Evolutionary conservation across 2,888 invertebrate genomes (phyloP), one percentile per base, ranked within the genome.

Genomic region (Cataglyphis altisquamis): DNA sequence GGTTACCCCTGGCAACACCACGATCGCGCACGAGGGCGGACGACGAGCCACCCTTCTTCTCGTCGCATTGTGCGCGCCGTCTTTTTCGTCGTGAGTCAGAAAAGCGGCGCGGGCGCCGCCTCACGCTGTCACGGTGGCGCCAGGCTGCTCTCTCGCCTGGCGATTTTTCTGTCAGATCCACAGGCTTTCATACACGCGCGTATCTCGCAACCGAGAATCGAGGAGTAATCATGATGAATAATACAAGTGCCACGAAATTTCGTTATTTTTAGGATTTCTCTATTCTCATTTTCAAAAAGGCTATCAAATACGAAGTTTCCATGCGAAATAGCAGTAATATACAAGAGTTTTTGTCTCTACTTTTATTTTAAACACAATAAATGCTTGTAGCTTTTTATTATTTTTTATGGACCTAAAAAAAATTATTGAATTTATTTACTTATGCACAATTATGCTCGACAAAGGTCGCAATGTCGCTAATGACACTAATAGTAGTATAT

Each of bases 41-140:
- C 36, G 29, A n/a, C 64, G 29, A 29, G 39, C 55, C 41, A 57
- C 82, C 60, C 57, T 75, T 66, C 52, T 81, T 63, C 48, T 72
- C 74, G 48, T 48, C 80, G 81, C 48, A 64, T 81, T 64, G 74
- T 74, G n/a, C n/a, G 74, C 64, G 72, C 29, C 62, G 84, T 52
- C 67, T 72, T 81, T 81, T 77, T 78, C 64, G 72, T 85, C 55
- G 55, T 90, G 89, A 91, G 83, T 91, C 91, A 87, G 86, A 86
- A 66, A 63, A 84, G 29, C 73, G 87, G 87, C 87, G 87, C 85
- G 83, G 82, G 52, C 25, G 25, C 66, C 75, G 66, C 63, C 36
- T 63, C 36, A 21, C 15, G 64, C 84, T 73, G 66, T 82, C 45
- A 73, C 72, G 84, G 57, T 82, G 86, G 86, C 86, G 88, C 84